phyloP scores from a whole-genome alignment of 2,113 vertebrate genomes.

The Micromys minutus region DNA sequence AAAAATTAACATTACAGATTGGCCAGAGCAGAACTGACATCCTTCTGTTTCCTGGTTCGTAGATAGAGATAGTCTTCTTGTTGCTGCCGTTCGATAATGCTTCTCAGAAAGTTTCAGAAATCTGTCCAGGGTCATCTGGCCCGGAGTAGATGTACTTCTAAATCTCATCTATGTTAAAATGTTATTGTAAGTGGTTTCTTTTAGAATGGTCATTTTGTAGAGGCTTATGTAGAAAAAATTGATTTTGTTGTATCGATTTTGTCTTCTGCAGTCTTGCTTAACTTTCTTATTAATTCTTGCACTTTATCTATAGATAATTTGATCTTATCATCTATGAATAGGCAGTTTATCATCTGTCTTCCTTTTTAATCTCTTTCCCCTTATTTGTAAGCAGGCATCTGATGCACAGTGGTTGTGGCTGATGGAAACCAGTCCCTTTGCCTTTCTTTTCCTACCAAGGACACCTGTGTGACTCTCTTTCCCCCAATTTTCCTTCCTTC shows the following conservation, averaged over 20 bases:
- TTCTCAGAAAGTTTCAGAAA: not conserved
- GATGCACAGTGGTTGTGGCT: rapidly evolving
- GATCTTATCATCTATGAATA: not conserved
- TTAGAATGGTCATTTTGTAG: not conserved
- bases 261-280: not conserved
- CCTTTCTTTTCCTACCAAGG: not conserved
- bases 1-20: not conserved
- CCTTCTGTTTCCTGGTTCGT: not conserved
- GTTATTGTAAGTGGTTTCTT: not conserved
- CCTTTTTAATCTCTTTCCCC: not conserved
- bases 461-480: no score
- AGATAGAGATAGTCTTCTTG: not conserved
- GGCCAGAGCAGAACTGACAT: rapidly evolving
- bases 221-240: not conserved
- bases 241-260: not conserved
- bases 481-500: no score
- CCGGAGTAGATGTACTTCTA: not conserved
- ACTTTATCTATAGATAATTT: not conserved
- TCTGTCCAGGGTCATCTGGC: not conserved
- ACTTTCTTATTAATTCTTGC: not conserved
- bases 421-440: not conserved
- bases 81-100: no score
- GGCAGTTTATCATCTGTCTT: not conserved
- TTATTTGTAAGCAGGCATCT: not conserved
- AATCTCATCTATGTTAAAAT: not conserved